Conservation (phyloP, 92 coral and sea anemone species). For the Epizoanthus rinbou region DNA sequence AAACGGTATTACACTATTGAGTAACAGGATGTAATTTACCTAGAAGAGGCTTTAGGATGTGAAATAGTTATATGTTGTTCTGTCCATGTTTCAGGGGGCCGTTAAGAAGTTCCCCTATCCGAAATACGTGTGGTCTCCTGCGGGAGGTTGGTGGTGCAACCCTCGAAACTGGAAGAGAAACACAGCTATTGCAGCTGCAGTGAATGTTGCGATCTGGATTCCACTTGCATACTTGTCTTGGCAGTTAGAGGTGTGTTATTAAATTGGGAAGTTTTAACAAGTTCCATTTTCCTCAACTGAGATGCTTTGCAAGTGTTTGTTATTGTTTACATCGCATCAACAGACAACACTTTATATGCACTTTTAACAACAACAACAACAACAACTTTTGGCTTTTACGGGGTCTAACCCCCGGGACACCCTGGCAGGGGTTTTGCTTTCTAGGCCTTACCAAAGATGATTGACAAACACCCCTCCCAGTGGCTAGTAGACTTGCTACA, state of each 20-base stretch:
- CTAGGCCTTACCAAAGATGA: no score
- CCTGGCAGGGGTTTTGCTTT: no score
- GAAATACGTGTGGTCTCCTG: conserved; percentile 98
- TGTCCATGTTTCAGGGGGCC: conserved; percentile 73
- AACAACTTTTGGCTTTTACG: no score
- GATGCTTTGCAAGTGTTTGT: not conserved
- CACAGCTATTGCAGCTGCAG: conserved; percentile 84
- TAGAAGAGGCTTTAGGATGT: not conserved
- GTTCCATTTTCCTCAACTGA: no score
- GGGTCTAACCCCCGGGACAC: no score
- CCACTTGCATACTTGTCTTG: conserved; percentile 81
- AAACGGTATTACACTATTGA: not conserved
- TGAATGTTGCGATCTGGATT: conserved; percentile 71
- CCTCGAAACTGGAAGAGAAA: conserved; percentile 98
- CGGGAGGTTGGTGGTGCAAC: conserved; percentile 99
- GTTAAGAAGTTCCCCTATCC: conserved; percentile 96
- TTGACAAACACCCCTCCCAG: no score
- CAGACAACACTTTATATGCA: no score
- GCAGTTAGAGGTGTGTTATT: conserved; percentile 82
- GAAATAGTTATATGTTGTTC: not conserved
- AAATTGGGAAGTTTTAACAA: no score
- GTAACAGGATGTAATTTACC: not conserved
- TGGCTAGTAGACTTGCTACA: no score
- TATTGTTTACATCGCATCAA: not conserved
- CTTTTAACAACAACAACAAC: no score